A percentile compares a stretch with the other conserved stretches of the same genome.
Evolutionary conservation across 2,888 invertebrate species (phyloP).

Genomic region (Holacanthella duospinosa): DNA sequence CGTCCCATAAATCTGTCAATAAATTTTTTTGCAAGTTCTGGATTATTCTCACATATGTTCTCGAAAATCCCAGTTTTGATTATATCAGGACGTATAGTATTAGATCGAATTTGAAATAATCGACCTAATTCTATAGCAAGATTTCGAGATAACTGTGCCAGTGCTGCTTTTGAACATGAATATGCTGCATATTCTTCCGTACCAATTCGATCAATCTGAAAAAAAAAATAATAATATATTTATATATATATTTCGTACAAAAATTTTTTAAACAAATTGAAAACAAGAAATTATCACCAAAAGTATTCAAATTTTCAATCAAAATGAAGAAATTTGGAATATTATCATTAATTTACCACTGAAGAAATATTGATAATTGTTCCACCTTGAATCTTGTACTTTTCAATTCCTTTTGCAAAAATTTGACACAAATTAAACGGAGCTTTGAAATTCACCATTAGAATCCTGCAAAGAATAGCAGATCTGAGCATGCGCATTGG

Average conservation of each 20-base stretch:
- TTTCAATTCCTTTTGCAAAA: slow-evolving; percentile 5
- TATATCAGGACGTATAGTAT: slow-evolving; percentile 2
- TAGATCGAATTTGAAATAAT: neutral
- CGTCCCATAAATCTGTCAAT: neutral
- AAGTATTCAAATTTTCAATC: no score
- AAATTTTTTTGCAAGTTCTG: neutral
- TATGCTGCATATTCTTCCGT: neutral
- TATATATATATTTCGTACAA: no score
- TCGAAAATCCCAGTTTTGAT: neutral
- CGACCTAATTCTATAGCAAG: slow-evolving; percentile 5
- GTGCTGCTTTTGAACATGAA: neutral
- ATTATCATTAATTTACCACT: neutral
- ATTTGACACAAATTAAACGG: neutral
- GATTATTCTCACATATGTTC: neutral
- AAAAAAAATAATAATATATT: neutral
- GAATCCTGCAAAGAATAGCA: neutral
- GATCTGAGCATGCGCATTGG: no score
- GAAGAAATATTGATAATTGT: slow-evolving; percentile 4
- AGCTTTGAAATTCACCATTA: neutral
- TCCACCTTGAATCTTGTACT: neutral
- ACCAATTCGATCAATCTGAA: neutral
- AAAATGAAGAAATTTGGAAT: no score
- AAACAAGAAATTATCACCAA: no score
- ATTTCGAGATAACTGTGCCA: neutral
- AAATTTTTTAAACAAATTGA: no score